Evolutionary conservation across 2,888 invertebrate species (phyloP), one percentile per base, ranked within the genome.

Genomic region (Rhodophaea formosa): DNA sequence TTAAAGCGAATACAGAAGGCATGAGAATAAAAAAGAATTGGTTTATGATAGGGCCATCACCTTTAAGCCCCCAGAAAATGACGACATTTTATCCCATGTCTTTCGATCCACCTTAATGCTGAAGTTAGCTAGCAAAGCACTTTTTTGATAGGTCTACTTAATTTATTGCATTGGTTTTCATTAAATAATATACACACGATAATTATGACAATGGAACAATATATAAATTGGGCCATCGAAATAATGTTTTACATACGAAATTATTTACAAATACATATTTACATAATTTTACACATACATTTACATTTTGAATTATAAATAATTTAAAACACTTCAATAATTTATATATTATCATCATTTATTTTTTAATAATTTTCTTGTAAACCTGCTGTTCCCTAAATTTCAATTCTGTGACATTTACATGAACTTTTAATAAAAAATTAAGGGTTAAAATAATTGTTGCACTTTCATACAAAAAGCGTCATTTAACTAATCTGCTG

Each of bases 241-340:
- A 68, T 61, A 59, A 32, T n/a, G n/a, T n/a, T n/a, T 43, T 32
- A 44, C 12, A 10, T 55, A 39, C n/a, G 47, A 35, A 47, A 47
- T 46, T 47, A 56, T 49, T 47, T 56, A 56, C 56, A 56, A 55
- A 56, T 56, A 56, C 39, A 56, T 53, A 53, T 52, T 57, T 60
- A 57, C 53, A 57, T 51, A 56, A 54, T 55, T 55, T 59, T 57
- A 47, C 62, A 62, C 59, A 59, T 60, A 68, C 57, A 65, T 62
- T 51, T 61, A 62, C 63, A 64, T 57, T 71, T 79, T 79, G 73
- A 74, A 77, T 64, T 72, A 84, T 80, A 83, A 84, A 88, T 86
- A 86, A 84, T 85, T 84, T 84, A 81, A 83, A 82, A 80, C 71
- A 75, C 76, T 79, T 74, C 62, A 78, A 79, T 56, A 76, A 77